A percentile compares a stretch with the other conserved stretches of the same genome.
These are phyloP conservation scores for Rhopalosiphum maidis DNA, from an alignment of 1,140 invertebrate species.

Conservation along the genomic window DNA sequence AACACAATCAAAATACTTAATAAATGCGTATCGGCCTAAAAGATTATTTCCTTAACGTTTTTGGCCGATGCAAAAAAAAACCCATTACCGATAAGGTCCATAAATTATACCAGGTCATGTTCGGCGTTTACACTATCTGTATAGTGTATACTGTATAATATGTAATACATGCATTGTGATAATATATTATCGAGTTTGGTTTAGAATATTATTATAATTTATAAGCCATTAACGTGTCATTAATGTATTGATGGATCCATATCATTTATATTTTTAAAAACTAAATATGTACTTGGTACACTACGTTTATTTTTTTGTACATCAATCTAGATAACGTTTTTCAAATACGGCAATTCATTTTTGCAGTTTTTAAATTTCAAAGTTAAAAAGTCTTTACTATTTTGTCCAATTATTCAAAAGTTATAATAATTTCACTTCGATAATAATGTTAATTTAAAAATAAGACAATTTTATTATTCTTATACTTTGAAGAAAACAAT, in stretches of 20 bases:
- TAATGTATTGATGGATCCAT: not conserved
- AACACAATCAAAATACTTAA: constrained; percentile 10
- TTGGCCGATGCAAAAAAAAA: not conserved
- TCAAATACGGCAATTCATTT: not conserved
- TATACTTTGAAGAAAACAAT: not conserved
- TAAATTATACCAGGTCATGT: not conserved
- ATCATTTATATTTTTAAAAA: not conserved
- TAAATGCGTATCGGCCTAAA: not conserved
- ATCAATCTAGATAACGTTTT: not conserved
- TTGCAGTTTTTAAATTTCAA: not conserved
- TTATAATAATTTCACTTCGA: not conserved
- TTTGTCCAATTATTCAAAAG: not conserved
- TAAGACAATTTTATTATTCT: not conserved
- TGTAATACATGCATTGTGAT: not conserved
- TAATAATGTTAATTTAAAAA: not conserved
- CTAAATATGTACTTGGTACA: not conserved
- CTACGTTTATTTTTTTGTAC: not conserved
- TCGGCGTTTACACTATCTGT: not conserved
- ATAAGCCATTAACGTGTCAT: not conserved
- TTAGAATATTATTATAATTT: not conserved
- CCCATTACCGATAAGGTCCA: not conserved
- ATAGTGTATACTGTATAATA: not conserved
- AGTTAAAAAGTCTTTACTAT: not conserved
- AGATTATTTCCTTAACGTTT: not conserved
- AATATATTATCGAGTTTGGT: not conserved